phyloP scores from a whole-genome alignment of 2,888 invertebrate genomes.

The Lasioglossum morio region DNA sequence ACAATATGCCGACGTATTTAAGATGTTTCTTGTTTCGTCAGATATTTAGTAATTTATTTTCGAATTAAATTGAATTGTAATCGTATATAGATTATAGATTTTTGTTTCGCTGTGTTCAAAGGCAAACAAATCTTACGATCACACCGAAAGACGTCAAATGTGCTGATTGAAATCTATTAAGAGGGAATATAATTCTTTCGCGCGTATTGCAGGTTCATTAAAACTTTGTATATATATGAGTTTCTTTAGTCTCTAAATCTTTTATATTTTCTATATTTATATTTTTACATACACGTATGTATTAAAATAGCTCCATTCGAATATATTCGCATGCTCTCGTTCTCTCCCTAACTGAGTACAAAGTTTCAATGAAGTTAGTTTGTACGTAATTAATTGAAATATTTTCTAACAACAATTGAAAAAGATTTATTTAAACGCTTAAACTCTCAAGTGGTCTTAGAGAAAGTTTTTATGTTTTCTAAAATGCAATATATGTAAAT shows the following conservation, averaged over 20 bases:
- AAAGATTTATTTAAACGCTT: constrained; percentile 10
- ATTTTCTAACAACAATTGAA: constrained; percentile 32
- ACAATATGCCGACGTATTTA: constrained; percentile 11
- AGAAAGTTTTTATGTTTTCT: constrained; percentile 18
- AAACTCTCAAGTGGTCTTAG: constrained; percentile 13
- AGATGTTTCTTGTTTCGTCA: constrained; percentile 39
- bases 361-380: constrained; percentile 63
- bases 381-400: constrained; percentile 28
- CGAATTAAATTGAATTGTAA: constrained; percentile 17
- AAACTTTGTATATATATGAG: constrained; percentile 40
- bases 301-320: background rate
- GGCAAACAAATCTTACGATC: constrained; percentile 32
- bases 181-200: constrained; percentile 24
- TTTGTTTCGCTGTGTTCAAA: constrained; percentile 28
- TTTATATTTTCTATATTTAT: constrained; percentile 20
- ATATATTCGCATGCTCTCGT: constrained; percentile 16
- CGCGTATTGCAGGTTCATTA: constrained; percentile 30
- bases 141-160: constrained; percentile 45
- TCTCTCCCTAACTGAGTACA: constrained; percentile 34
- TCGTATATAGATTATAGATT: background rate
- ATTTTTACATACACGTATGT: constrained; percentile 8
- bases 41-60: constrained; percentile 46
- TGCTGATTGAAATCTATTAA: too few relatives aligned
- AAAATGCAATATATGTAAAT: constrained; percentile 17
- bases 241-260: constrained; percentile 18